A percentile compares a stretch with the other conserved stretches of the same genome.
Evolutionary conservation across 2,888 invertebrate species (phyloP).

Genomic region (Athrips mouffetella): DNA sequence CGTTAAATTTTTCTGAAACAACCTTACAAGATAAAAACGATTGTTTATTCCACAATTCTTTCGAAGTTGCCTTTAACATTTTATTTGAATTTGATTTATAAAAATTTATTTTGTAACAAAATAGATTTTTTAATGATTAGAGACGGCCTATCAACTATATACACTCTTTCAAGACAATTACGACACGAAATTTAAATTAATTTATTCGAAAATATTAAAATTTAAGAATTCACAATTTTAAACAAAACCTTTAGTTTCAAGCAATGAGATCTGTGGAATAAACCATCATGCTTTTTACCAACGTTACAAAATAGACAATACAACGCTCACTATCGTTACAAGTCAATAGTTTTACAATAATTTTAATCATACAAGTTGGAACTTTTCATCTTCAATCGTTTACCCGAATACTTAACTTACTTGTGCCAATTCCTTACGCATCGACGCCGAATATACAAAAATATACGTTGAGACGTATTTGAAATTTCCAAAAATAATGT

Average conservation of each 20-base stretch:
- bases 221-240: too few relatives aligned
- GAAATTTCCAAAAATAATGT: conserved; percentile 57
- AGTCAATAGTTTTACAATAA: conserved; percentile 60
- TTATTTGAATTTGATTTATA: neutral
- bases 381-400: conserved; percentile 50
- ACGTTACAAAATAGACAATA: conserved; percentile 73
- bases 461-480: conserved; percentile 65
- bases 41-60: neutral
- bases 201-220: too few relatives aligned
- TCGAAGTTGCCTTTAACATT: neutral
- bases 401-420: conserved; percentile 43
- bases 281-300: conserved; percentile 52
- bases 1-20: conserved; percentile 78
- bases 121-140: too few relatives aligned
- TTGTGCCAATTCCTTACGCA: conserved; percentile 73
- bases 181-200: too few relatives aligned
- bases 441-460: conserved; percentile 70
- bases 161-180: too few relatives aligned
- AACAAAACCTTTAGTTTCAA: too few relatives aligned
- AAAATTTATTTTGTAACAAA: too few relatives aligned
- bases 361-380: conserved; percentile 65
- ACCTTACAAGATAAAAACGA: conserved; percentile 49
- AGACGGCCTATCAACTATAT: too few relatives aligned
- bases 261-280: neutral
- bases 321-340: conserved; percentile 71